These are phyloP conservation scores for Oncorhynchus masou DNA, from an alignment of 2,113 vertebrate species.

Conservation along the genomic window DNA sequence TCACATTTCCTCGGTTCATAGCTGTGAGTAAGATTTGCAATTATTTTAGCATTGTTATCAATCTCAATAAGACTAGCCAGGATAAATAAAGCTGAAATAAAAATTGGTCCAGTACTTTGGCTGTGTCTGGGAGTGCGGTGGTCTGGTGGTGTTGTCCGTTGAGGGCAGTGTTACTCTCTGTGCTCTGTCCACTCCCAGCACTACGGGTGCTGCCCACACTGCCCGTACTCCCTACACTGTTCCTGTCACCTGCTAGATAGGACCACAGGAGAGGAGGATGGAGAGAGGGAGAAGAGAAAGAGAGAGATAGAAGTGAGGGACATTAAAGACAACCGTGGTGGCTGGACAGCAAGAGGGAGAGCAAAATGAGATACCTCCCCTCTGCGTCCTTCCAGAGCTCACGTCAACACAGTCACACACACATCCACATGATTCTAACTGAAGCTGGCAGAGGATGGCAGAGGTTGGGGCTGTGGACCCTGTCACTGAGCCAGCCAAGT, in stretches of 20 bases:
- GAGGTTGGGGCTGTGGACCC: neutral
- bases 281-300: neutral
- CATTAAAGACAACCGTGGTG: neutral
- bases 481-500: neutral
- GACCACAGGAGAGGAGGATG: neutral
- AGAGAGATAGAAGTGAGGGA: neutral
- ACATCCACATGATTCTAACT: neutral
- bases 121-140: conserved; percentile 35
- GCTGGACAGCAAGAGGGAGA: neutral
- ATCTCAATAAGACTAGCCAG: too few species aligned
- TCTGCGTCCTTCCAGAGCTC: neutral
- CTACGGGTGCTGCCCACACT: conserved; percentile 93
- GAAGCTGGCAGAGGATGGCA: neutral
- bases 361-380: neutral
- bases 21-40: too few species aligned
- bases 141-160: conserved; percentile 8
- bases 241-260: conserved; percentile 85
- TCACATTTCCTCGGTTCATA: neutral
- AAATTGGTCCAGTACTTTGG: conserved; percentile 5
- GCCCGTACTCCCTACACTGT: conserved; percentile 89
- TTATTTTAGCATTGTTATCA: too few species aligned
- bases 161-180: conserved; percentile 68
- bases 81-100: too few species aligned
- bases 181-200: conserved; percentile 92
- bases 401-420: neutral